A percentile compares a stretch with the other conserved stretches of the same genome.
phyloP scores from a whole-genome alignment of 2,888 invertebrate genomes.

The Bembecia ichneumoniformis region DNA sequence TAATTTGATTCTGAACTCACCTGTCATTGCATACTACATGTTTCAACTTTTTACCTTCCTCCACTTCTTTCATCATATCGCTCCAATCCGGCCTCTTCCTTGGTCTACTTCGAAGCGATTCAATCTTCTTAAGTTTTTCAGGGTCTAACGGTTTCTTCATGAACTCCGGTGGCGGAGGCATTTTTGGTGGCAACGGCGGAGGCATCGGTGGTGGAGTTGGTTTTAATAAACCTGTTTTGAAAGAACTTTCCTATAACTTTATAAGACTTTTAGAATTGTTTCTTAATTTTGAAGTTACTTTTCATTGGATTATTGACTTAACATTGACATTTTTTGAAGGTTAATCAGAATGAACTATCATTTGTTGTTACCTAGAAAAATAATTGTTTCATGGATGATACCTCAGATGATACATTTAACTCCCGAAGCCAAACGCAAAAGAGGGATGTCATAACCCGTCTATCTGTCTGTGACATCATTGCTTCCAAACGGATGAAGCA shows the following conservation, averaged over 20 bases:
- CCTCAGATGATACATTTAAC: no score
- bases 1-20: slow-evolving; percentile 27
- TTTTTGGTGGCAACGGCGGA: slow-evolving; percentile 79
- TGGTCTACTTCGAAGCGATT: slow-evolving; percentile 82
- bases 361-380: no score
- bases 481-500: no score
- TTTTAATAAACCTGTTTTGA: slow-evolving; percentile 49
- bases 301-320: no score
- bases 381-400: no score
- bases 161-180: slow-evolving; percentile 73
- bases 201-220: slow-evolving; percentile 76
- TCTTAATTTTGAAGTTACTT: no score
- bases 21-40: slow-evolving; percentile 90
- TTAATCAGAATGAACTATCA: no score
- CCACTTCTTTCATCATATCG: slow-evolving; percentile 93
- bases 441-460: no score
- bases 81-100: slow-evolving; percentile 90
- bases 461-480: no score
- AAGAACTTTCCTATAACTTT: neutral
- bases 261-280: no score
- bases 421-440: no score
- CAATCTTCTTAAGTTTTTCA: slow-evolving; percentile 77
- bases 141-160: slow-evolving; percentile 73
- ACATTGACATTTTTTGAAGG: no score
- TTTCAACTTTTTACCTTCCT: slow-evolving; percentile 81